Evolutionary conservation across 2,888 invertebrate genomes (phyloP), one percentile per base, ranked within the genome.

Genomic region (Neelides folsomi): DNA sequence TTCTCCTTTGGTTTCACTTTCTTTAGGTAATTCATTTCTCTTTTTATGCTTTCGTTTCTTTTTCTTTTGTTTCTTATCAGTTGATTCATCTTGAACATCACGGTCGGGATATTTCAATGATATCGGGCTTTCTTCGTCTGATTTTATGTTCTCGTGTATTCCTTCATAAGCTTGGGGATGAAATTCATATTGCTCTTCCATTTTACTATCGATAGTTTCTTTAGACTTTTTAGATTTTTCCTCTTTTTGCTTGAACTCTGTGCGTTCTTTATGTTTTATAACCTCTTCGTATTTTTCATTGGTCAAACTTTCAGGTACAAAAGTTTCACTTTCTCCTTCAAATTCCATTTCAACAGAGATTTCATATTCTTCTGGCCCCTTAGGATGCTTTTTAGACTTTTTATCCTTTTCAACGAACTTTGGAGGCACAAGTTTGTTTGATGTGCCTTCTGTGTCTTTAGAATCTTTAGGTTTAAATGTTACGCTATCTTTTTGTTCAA

Each of bases 391-490:
- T 73, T 4, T 74, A 75, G 20, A 77, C 66, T 18, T 76, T 75
- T 69, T 80, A 10, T 49, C 27, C 42, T 55, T 56, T 77, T 57
- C 79, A 76, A 40, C 74, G 69, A 15, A 75, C 59, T 41, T 71
- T 52, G 57, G 57, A 34, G 54, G 44, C 8, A 57, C 39, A 3
- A 34, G 18, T 40, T 51, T 27, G 6, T 27, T 37, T 19, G 20
- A 34, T 10, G 16, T n/a, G 2, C 19, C 19, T 9, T 20, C 27
- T 44, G 9, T 27, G 19, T 18, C 4, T 20, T 18, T 44, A n/a
- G 20, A 13, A 15, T 38, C 38, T 38, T 4, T 15, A 5, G 38
- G 38, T 38, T 38, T 38, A 13, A 15, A 38, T 3, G 15, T 9
- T 5, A n/a, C 38, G 8, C 38, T 38, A 18, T 50, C 47, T 8